phyloP scores from a whole-genome alignment of 2,888 invertebrate genomes.

The Nesidiocoris tenuis region DNA sequence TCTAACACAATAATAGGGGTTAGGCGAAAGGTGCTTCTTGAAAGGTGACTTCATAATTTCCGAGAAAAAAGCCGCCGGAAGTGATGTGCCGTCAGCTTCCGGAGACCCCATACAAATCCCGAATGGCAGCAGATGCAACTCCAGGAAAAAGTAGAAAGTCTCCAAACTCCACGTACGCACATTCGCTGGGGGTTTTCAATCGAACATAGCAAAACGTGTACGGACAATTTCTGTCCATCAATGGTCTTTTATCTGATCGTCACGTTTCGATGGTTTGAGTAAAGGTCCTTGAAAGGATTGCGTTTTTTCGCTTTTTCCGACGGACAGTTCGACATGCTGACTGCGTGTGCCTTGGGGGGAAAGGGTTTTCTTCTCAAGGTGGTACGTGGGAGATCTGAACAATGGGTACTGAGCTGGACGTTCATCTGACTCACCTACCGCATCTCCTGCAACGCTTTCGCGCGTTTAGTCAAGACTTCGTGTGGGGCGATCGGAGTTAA shows the following conservation, averaged over 20 bases:
- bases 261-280: background rate
- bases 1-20: no score
- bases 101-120: no score
- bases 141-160: no score
- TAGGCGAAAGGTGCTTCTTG: no score
- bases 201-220: background rate
- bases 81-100: no score
- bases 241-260: background rate
- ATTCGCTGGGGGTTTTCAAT: background rate
- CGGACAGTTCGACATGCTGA: background rate
- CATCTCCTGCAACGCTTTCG: background rate
- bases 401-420: background rate
- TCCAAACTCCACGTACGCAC: background rate
- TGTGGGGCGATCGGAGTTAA: background rate
- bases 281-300: background rate
- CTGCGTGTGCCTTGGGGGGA: background rate
- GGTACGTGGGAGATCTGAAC: background rate
- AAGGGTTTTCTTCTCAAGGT: background rate
- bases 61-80: no score
- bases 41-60: no score
- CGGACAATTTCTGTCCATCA: background rate
- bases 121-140: no score
- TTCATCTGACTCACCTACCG: background rate
- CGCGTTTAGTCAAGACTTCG: background rate
- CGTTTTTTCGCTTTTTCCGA: background rate